A percentile compares a stretch with the other conserved stretches of the same genome.
Evolutionary conservation across 2,797 vertebrate genomes (phyloP).

Genomic region (Anguilla pacifica): DNA sequence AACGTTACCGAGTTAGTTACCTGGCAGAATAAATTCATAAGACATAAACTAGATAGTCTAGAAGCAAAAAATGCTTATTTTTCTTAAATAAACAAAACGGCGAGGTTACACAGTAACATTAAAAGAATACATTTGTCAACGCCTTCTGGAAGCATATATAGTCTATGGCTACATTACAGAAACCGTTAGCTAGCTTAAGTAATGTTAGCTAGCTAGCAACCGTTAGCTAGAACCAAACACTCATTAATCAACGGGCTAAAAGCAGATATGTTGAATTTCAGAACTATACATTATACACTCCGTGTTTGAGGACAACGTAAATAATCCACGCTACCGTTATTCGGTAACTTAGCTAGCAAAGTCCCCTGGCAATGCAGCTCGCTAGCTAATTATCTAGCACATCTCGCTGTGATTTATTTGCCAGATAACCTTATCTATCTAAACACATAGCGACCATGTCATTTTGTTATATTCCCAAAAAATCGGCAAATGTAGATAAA

Average conservation of each 20-base stretch:
- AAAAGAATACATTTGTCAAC: neutral
- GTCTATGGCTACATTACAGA: neutral
- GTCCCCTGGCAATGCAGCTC: neutral
- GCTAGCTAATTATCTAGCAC: neutral
- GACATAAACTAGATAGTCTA: neutral
- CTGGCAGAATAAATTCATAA: neutral
- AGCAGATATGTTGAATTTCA: neutral
- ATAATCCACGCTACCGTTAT: neutral
- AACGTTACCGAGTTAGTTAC: neutral
- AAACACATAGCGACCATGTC: neutral
- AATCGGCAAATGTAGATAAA: neutral
- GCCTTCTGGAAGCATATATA: neutral
- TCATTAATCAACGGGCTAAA: neutral
- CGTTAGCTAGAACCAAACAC: neutral
- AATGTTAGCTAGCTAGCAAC: neutral
- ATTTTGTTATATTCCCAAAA: neutral
- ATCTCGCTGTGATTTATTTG: slow-evolving; percentile 14
- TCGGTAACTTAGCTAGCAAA: neutral
- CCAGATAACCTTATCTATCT: neutral
- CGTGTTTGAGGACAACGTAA: neutral
- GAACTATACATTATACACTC: neutral
- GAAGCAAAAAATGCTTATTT: neutral
- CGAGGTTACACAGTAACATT: neutral
- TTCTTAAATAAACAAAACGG: neutral
- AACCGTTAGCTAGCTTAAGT: neutral